Evolutionary conservation across 2,888 invertebrate genomes (phyloP).

Genomic region (Sinohyriopsis cumingii): DNA sequence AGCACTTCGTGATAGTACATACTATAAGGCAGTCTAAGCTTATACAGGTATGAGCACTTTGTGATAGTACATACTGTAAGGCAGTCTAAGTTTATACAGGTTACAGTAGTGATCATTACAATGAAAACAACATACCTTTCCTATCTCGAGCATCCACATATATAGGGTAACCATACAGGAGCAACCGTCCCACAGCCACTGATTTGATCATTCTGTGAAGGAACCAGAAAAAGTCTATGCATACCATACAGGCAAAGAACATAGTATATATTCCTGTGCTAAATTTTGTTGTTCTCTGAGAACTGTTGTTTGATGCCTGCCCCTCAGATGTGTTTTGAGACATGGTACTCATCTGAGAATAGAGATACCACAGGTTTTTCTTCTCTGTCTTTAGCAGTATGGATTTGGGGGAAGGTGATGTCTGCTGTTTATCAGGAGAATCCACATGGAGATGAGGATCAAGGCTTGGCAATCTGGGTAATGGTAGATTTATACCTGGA

Average conservation of each 20-base stretch:
- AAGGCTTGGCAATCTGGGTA: conserved; percentile 38
- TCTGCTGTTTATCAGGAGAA: background rate
- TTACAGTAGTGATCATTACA: background rate
- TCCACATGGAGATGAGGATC: conserved; percentile 8
- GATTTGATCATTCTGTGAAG: conserved; percentile 67
- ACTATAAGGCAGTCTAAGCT: no score
- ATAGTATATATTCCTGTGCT: conserved; percentile 30
- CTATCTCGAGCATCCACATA: conserved; percentile 65
- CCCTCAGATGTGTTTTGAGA: conserved; percentile 2
- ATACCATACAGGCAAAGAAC: conserved; percentile 54
- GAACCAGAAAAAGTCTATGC: conserved; percentile 66
- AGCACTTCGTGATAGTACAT: no score
- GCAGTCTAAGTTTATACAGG: no score
- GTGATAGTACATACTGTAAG: no score
- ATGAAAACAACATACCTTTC: conserved; percentile 40
- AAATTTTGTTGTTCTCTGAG: conserved; percentile 24
- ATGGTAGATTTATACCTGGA: conserved; percentile 43
- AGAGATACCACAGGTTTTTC: conserved; percentile 41
- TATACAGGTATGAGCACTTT: no score
- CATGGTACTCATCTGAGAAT: conserved; percentile 17
- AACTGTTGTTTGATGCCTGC: conserved; percentile 1
- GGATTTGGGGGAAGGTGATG: background rate
- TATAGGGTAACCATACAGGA: conserved; percentile 67
- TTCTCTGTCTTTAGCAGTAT: conserved; percentile 21
- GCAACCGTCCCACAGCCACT: conserved; percentile 60